Percentiles rank a stretch among this genome's conserved stretches.
Evolutionary conservation across 2,797 vertebrate genomes (phyloP).

Genomic region (Sandelia bainsii): DNA sequence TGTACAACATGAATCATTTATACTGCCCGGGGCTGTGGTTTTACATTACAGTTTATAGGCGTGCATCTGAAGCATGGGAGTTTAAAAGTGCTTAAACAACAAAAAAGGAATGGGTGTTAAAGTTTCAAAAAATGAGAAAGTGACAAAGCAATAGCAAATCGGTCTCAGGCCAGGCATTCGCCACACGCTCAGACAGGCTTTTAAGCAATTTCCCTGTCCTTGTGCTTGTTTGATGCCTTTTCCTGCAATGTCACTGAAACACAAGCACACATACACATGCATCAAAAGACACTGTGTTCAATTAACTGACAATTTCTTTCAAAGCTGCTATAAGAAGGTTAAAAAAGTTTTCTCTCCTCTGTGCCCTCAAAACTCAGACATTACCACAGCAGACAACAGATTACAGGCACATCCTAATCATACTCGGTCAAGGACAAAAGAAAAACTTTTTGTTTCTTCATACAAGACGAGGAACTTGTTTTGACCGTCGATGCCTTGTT

Average conservation of each 20-base stretch:
- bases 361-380: constrained; percentile 28
- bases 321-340: constrained; percentile 29
- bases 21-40: background rate
- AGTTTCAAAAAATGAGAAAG: constrained; percentile 35
- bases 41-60: background rate
- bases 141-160: constrained; percentile 59
- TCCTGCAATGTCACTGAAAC: constrained; percentile 51
- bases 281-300: constrained; percentile 43
- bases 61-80: constrained; percentile 14
- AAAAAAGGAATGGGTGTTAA: constrained; percentile 34
- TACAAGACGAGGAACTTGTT: background rate
- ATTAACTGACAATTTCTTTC: constrained; percentile 44
- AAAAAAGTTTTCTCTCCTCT: constrained; percentile 20
- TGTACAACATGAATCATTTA: constrained; percentile 45
- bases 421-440: background rate
- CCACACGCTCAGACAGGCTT: constrained; percentile 50
- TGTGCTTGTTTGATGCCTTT: constrained; percentile 61
- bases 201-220: constrained; percentile 63
- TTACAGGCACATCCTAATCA: constrained; percentile 31
- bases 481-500: constrained; percentile 23
- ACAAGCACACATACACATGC: constrained; percentile 5
- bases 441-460: background rate
- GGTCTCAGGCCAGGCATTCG: constrained; percentile 30
- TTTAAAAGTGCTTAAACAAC: constrained; percentile 47
- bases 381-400: constrained; percentile 9